Percentiles rank a stretch among this genome's conserved stretches.
Conservation (phyloP, 2,888 invertebrate species). For the Drosophila colorata region DNA sequence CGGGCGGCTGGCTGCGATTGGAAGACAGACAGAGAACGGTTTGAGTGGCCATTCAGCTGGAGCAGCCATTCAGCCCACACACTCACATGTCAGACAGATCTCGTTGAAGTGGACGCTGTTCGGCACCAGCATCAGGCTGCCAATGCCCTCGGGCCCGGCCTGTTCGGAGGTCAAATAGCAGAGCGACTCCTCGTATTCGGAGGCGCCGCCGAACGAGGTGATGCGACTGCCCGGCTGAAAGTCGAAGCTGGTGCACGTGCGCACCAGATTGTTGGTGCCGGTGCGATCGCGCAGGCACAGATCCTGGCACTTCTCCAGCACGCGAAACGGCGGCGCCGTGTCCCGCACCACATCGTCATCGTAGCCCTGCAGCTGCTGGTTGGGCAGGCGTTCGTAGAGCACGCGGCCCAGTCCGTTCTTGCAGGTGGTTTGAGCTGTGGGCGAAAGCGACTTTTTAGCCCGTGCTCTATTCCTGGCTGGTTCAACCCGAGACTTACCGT, state of each 20-base stretch:
- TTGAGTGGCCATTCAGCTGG: conserved; percentile 1
- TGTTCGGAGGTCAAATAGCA: conserved; percentile 94
- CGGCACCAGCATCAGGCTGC: conserved; percentile 94
- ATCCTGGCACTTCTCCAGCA: conserved; percentile 95
- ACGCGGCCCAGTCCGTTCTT: conserved; percentile 95
- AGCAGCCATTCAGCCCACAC: conserved; percentile 26
- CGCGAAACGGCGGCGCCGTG: conserved; percentile 93
- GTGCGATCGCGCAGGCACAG: conserved; percentile 92
- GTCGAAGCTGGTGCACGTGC: conserved; percentile 95
- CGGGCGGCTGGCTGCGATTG: conserved; percentile 90
- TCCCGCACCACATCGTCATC: conserved; percentile 95
- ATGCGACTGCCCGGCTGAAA: conserved; percentile 95
- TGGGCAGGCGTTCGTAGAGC: conserved; percentile 94
- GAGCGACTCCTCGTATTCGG: conserved; percentile 95
- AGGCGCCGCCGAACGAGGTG: conserved; percentile 92
- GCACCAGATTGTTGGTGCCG: conserved; percentile 91
- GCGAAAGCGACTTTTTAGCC: background rate
- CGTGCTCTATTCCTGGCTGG: no score
- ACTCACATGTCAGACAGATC: conserved; percentile 95
- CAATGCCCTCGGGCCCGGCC: conserved; percentile 94
- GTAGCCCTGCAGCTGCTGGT: conserved; percentile 95
- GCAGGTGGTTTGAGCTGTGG: conserved; percentile 91
- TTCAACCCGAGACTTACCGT: conserved; percentile 61
- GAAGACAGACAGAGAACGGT: background rate
- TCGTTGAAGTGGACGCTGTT: conserved; percentile 96